Base-by-base conservation (phyloP, 2,888 invertebrate species). In the Pachydiplax longipennis region DNA sequence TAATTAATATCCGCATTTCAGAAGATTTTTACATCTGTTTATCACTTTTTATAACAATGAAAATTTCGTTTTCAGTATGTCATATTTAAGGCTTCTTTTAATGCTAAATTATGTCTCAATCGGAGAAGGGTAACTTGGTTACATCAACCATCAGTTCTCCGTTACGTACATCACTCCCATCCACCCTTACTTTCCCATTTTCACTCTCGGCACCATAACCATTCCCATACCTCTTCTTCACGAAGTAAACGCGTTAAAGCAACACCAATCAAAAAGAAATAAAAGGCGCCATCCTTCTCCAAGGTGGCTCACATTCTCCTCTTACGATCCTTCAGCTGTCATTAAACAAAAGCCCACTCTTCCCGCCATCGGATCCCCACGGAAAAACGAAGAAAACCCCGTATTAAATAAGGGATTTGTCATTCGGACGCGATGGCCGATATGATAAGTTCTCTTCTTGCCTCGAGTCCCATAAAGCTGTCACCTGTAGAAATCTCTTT, bases 351-450 rank as follows among this genome's bases (percentile, higher is more conserved):
- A 83, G n/a, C 58, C 31, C 31, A 37, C 65, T 10, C 61, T 35
- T 37, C 61, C 37, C 87, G 61, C 35, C 83, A 58, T 83, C 58
- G 83, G 83, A 83, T 83, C 58, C n/a, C 61, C 61, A 22, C 65
- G 12, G 31, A 73, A 61, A 65, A 61, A 35, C 5, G 53, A 87
- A 22, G 37, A 73, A 31, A 73, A 58, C 58, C 37, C 61, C 61
- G 87, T 87, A 87, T 87, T 87, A 87, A 87, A 87, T 87, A 87
- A 87, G 58, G 87, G 87, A 87, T 87, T 87, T 65, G 87, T 87
- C 87, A 87, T 65, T 87, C 65, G 87, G 37, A 87, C 37, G 87
- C 87, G 87, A 87, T 87, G 87, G 87, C 40, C 87, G 87, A 87
- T 87, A 87, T 87, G 87, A 87, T 87, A 87, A 87, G 87, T 87